Evolutionary conservation across 2,888 invertebrate genomes (phyloP), one percentile per base, ranked within the genome.

Genomic region (Limnephilus rhombicus): DNA sequence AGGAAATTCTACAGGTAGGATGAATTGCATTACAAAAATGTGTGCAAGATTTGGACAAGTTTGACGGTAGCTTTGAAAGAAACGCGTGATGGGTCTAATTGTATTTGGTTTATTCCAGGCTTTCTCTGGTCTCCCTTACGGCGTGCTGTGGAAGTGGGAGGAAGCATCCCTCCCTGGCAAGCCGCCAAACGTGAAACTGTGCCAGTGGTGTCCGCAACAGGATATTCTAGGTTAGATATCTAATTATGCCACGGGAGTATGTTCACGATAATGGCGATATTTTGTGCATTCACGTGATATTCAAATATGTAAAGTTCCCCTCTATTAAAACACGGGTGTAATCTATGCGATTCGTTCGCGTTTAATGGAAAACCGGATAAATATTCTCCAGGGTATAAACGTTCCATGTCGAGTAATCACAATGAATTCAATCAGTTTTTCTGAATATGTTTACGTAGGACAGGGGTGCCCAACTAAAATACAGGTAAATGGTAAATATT

Each of bases 121-220:
- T 15, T 95, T 95, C 85, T 90, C 94, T 9, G 93, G 94, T 89
- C 85, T 94, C 80, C 94, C 94, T 45, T 94, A 94, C 80, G 94
- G 94, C 85, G 94, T 95, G 94, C 95, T 94, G 91, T 95, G 94
- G 94, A 95, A 95, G 92, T 95, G 94, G 94, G 95, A 13, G 86
- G n/a, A 37, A 94, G 90, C 94, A 93, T 1, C 92, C 93, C 9
- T 87, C 92, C 13, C 81, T 94, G 24, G 94, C 94, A 18, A 93
- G 94, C 68, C 91, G 94, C 91, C 94, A 24, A 29, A 85, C 15
- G 94, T 68, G 94, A 90, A 94, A 91, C 91, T 94, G 13, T 92
- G 92, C 37, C 94, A 94, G 82, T 95, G 95, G 82, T 95, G 95
- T 31, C 95, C 95, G 0, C 95, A 95, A 92, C 94, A 94, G 90